A percentile compares a stretch with the other conserved stretches of the same genome.
These are phyloP conservation scores for Anastrepha obliqua DNA, from an alignment of 1,140 invertebrate genomes.

Conservation along the genomic window DNA sequence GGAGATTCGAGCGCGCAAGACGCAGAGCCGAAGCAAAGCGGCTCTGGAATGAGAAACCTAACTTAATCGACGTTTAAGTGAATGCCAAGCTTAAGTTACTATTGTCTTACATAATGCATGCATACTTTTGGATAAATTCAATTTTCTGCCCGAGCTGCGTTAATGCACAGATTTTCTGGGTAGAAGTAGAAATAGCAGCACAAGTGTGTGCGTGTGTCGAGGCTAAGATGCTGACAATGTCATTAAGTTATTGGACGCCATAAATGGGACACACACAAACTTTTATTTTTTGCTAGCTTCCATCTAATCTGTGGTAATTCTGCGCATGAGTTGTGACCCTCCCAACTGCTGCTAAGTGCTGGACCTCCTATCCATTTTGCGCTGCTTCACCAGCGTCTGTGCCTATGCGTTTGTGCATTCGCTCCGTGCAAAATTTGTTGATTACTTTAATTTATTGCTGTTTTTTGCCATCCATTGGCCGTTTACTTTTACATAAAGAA, in stretches of 20 bases:
- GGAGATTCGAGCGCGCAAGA: neutral
- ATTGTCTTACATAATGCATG: slow-evolving; percentile 4
- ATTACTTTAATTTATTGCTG: neutral
- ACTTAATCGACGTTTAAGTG: slow-evolving; percentile 28
- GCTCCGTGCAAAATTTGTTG: neutral
- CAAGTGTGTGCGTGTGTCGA: neutral
- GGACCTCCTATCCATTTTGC: neutral
- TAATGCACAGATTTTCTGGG: neutral
- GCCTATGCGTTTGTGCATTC: neutral
- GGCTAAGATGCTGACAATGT: neutral
- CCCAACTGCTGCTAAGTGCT: neutral
- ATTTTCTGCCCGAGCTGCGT: neutral
- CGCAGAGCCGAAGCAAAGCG: neutral
- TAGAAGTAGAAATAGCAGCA: neutral
- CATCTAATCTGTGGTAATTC: slow-evolving; percentile 19
- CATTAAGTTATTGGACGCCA: slow-evolving; percentile 42
- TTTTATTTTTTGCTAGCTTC: neutral
- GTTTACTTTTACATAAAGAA: too few relatives aligned
- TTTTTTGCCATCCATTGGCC: neutral
- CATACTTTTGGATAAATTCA: neutral
- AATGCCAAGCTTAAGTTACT: neutral
- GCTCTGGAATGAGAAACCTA: neutral
- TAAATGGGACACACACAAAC: neutral
- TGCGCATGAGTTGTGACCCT: neutral
- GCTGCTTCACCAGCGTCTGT: neutral